These are phyloP conservation scores for Clarias laeviceps DNA, from an alignment of 2,797 vertebrate genomes.

Conservation along the genomic window DNA sequence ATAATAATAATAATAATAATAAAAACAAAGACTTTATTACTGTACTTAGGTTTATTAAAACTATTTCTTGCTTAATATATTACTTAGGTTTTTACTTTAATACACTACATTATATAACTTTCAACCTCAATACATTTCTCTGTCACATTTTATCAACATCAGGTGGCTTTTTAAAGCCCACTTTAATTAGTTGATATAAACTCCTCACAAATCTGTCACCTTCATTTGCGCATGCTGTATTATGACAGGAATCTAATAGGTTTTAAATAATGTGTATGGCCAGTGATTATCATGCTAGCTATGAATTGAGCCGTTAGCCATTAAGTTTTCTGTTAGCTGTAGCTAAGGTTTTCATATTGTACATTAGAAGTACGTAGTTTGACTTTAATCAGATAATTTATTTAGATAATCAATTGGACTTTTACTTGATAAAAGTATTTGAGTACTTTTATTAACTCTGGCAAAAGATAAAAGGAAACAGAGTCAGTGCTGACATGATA, in stretches of 20 bases:
- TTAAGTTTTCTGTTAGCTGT: neutral
- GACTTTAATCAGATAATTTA: neutral
- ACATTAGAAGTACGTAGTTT: neutral
- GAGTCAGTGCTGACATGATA: neutral
- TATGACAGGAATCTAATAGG: neutral
- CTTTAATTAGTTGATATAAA: neutral
- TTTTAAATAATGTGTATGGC: neutral
- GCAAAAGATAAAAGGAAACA: neutral
- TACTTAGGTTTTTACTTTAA: neutral
- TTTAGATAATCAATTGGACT: neutral
- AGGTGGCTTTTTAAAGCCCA: neutral
- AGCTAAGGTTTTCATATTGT: neutral
- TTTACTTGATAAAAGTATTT: neutral
- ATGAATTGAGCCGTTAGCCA: neutral
- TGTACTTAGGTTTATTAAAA: neutral
- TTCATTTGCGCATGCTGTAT: neutral
- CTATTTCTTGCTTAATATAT: neutral
- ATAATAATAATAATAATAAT: too few species aligned
- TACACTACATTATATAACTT: neutral
- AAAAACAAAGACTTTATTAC: neutral
- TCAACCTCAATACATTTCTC: neutral
- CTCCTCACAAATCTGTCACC: neutral
- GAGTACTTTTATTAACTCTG: too few species aligned
- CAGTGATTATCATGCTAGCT: neutral
- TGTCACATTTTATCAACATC: too few species aligned